Evolutionary conservation across 2,888 invertebrate genomes (phyloP).

Genomic region (Salpingus planirostris): DNA sequence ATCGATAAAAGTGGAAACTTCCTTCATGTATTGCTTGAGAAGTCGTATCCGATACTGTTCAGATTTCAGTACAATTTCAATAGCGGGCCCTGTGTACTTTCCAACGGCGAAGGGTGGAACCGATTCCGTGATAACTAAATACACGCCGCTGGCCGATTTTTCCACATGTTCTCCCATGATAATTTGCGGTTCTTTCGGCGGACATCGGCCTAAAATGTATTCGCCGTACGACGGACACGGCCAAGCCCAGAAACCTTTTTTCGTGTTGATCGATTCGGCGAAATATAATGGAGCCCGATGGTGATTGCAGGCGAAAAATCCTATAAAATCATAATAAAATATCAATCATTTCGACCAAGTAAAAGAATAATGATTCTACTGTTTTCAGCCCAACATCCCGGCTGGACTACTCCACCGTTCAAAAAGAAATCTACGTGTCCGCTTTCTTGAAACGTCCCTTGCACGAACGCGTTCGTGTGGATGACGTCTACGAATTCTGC

Average conservation of each 20-base stretch:
- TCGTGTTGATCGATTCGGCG: slow-evolving; percentile 53
- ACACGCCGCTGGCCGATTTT: slow-evolving; percentile 42
- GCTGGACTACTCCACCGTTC: slow-evolving; percentile 61
- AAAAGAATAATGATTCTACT: slow-evolving; percentile 34
- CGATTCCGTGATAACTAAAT: slow-evolving; percentile 48
- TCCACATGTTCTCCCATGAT: slow-evolving; percentile 46
- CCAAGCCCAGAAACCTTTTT: slow-evolving; percentile 60
- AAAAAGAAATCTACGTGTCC: slow-evolving; percentile 66
- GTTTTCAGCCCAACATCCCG: slow-evolving; percentile 51
- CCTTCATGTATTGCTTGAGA: slow-evolving; percentile 17
- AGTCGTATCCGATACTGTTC: slow-evolving; percentile 12
- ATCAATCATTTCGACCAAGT: not conserved
- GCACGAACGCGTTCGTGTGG: slow-evolving; percentile 61
- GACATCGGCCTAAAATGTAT: slow-evolving; percentile 51
- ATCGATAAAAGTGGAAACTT: slow-evolving; percentile 24
- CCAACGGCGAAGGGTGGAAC: slow-evolving; percentile 52
- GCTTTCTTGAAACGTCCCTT: slow-evolving; percentile 55
- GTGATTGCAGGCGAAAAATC: slow-evolving; percentile 55
- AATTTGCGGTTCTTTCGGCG: slow-evolving; percentile 43
- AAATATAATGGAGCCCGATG: slow-evolving; percentile 55
- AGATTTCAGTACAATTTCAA: slow-evolving; percentile 24
- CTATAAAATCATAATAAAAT: too few species aligned
- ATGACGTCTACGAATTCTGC: slow-evolving; percentile 62
- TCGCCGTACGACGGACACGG: slow-evolving; percentile 49
- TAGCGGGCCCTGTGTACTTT: slow-evolving; percentile 42